Evolutionary conservation across 1,140 invertebrate species (phyloP), one percentile per base, ranked within the genome.

Genomic region (Heliconius melpomene): DNA sequence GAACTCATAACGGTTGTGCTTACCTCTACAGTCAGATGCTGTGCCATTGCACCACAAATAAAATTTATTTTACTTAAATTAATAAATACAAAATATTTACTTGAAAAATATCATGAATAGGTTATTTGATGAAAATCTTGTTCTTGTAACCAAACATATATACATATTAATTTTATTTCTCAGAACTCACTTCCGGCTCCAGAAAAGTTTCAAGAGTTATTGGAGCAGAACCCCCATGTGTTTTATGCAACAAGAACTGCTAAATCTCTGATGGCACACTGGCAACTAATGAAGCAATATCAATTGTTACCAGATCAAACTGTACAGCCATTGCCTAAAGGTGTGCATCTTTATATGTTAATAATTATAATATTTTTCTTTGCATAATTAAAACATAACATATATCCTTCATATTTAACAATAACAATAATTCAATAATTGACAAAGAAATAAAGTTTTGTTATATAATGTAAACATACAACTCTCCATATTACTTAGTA

Each of bases 201-300:
- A 40, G 97, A 98, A 88, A 96, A 95, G 66, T 99, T 99, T 91
- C 97, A 98, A 94, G 97, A 98, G 85, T 93, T 99, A n/a, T 91
- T 99, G n/a, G 96, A 97, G 76, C 95, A 97, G 87, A 97, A 98
- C 93, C 96, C 97, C 0, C 96, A 97, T 81, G 95, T 97, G 2
- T 99, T 99, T 93, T 98, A 98, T 93, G 96, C 97, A 72, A 96
- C 97, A 32, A 96, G 99, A 84, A 99, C 98, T 20, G 95, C 98
- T 2, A 98, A 98, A 94, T 95, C 96, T 16, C 93, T 99, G 40
- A 95, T 97, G 86, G 96, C 96, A 52, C 98, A 99, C 93, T 99
- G 99, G 99, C 96, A 97, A 79, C 94, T 98, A 32, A 96, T 99
- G 94, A 98, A 98, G 92, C 98, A 99, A 87, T 99, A 99, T 92